These are phyloP conservation scores for Calidris pugnax DNA, from an alignment of 2,113 vertebrate species.

Conservation along the genomic window DNA sequence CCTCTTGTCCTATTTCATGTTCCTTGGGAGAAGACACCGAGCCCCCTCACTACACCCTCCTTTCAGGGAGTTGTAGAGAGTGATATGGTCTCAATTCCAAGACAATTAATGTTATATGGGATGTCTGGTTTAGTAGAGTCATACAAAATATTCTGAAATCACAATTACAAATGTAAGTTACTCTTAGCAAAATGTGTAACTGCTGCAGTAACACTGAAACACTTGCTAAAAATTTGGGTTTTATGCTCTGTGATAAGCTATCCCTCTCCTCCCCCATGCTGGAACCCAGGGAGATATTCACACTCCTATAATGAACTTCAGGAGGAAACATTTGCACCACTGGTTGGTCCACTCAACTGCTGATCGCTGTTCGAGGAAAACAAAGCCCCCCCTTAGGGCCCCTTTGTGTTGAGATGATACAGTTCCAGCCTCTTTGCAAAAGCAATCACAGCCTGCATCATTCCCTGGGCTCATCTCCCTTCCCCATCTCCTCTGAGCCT, in stretches of 20 bases:
- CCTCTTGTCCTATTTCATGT: too few species aligned
- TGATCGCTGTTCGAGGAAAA: neutral
- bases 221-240: neutral
- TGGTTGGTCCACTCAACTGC: fast-evolving
- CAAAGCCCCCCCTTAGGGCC: fast-evolving
- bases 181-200: fast-evolving
- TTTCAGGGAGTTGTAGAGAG: too few species aligned
- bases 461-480: neutral
- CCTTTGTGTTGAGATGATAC: neutral
- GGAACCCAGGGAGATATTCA: too few species aligned
- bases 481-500: fast-evolving
- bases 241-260: fast-evolving
- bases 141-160: neutral
- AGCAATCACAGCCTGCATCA: neutral
- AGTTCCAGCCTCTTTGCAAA: neutral
- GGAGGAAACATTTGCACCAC: neutral
- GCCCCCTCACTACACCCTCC: too few species aligned
- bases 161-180: neutral
- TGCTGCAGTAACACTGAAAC: fast-evolving
- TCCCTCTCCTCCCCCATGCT: fast-evolving
- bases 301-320: neutral
- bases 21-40: too few species aligned
- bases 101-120: neutral
- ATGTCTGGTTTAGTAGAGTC: neutral
- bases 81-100: neutral